Conservation (phyloP, 2,888 invertebrate species). For the Hanleya hanleyi region DNA sequence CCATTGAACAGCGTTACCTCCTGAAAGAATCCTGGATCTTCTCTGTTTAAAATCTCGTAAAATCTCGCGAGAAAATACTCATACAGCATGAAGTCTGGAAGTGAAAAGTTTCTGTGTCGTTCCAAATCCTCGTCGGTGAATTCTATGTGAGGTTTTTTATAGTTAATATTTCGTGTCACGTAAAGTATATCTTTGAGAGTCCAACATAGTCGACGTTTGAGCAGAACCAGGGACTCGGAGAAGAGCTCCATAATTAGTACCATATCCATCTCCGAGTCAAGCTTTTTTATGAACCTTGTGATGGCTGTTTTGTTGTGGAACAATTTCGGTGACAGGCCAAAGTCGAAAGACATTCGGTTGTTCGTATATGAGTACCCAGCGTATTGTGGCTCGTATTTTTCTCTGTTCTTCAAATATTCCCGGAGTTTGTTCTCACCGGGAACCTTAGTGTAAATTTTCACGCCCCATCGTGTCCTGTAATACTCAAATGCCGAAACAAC, state of each 20-base stretch:
- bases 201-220: conserved; percentile 6
- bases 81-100: neutral
- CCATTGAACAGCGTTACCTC: no score
- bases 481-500: neutral
- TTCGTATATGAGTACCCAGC: neutral
- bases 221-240: conserved; percentile 4
- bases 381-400: neutral
- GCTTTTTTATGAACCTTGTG: neutral
- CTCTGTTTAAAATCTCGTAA: no score
- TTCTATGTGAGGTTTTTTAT: neutral
- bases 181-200: neutral
- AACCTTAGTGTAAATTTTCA: neutral
- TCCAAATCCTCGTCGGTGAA: neutral
- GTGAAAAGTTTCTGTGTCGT: neutral
- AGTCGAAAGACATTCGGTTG: conserved; percentile 5
- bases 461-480: neutral
- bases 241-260: conserved; percentile 3
- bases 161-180: neutral
- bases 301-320: neutral
- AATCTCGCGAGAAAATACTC: neutral
- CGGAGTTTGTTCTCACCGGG: neutral
- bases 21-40: no score
- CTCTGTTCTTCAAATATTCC: neutral
- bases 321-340: neutral
- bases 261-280: conserved; percentile 7